Conservation (phyloP, 2,888 invertebrate species). For the Tetanocera ferruginea region DNA sequence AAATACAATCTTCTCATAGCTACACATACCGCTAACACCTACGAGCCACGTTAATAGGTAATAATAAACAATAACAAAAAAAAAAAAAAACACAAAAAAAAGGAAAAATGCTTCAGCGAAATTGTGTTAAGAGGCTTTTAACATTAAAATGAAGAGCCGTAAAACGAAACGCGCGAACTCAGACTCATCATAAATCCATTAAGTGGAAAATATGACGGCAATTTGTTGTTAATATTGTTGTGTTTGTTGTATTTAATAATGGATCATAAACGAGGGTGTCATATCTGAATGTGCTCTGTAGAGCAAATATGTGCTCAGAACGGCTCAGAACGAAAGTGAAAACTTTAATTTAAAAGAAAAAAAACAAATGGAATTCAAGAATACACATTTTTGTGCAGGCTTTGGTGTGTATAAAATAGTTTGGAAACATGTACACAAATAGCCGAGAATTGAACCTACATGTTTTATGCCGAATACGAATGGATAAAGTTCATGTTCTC, state of each 20-base stretch:
- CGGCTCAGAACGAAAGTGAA: constrained; percentile 22
- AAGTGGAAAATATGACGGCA: constrained; percentile 32
- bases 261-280: background rate
- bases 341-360: background rate
- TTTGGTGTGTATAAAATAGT: too few relatives aligned
- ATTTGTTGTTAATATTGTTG: constrained; percentile 24
- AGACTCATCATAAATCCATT: constrained; percentile 38
- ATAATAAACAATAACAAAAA: background rate
- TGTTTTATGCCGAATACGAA: too few relatives aligned
- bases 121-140: constrained; percentile 35
- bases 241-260: background rate
- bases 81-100: too few relatives aligned
- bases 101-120: background rate
- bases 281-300: background rate
- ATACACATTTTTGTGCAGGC: too few relatives aligned
- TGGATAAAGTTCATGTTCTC: too few relatives aligned
- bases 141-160: constrained; percentile 14
- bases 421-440: too few relatives aligned
- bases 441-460: too few relatives aligned
- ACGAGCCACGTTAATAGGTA: background rate
- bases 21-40: background rate
- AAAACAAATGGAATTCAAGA: too few relatives aligned
- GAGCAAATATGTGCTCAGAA: background rate
- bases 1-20: background rate
- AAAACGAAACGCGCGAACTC: constrained; percentile 1